Percentiles rank a stretch among this genome's conserved stretches.
Evolutionary conservation across 2,797 vertebrate species (phyloP).

Genomic region (Sebastes itinus): DNA sequence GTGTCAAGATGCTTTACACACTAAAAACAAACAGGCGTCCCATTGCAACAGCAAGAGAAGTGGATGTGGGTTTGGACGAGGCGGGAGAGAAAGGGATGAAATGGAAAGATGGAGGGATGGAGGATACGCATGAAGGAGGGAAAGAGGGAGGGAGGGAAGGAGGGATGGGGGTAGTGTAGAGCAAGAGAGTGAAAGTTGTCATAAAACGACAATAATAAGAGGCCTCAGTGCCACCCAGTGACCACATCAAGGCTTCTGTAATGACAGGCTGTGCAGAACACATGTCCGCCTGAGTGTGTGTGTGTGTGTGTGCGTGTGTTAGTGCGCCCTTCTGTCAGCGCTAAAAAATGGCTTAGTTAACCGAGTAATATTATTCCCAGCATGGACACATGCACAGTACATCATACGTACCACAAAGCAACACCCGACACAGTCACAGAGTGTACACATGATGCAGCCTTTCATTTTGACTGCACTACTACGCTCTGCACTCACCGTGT

Average conservation of each 20-base stretch:
- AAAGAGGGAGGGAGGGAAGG: conserved; percentile 9
- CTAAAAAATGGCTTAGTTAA: conserved; percentile 64
- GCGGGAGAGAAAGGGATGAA: conserved; percentile 7
- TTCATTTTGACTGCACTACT: conserved; percentile 20
- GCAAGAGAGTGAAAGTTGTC: conserved; percentile 79
- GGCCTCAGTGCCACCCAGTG: conserved; percentile 78
- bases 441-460: conserved; percentile 17
- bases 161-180: background rate
- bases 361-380: conserved; percentile 55
- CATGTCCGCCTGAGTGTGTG: conserved; percentile 58
- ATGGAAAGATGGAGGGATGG: conserved; percentile 2
- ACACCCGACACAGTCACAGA: conserved; percentile 8
- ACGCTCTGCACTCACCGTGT: background rate
- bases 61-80: conserved; percentile 70
- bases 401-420: conserved; percentile 46
- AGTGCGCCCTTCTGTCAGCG: conserved; percentile 56
- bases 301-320: conserved; percentile 15
- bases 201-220: conserved; percentile 81
- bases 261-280: conserved; percentile 78
- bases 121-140: background rate
- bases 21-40: conserved; percentile 74
- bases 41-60: conserved; percentile 63
- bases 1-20: conserved; percentile 69
- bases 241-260: conserved; percentile 83
- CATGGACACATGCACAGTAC: conserved; percentile 38